These are phyloP conservation scores for Cephus pulcher DNA, from an alignment of 2,888 invertebrate genomes.

Conservation along the genomic window DNA sequence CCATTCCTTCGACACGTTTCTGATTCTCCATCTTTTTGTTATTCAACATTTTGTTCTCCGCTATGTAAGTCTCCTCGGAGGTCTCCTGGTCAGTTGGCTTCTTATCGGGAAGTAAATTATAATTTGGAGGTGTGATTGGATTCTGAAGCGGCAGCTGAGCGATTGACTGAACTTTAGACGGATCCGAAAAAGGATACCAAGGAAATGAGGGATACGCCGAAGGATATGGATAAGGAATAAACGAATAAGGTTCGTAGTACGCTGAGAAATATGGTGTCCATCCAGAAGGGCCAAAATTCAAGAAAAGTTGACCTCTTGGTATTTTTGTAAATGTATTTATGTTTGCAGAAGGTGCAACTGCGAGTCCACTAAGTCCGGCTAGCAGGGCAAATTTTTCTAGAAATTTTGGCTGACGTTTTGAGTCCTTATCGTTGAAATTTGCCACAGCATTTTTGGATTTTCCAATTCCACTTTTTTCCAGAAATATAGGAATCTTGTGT, in stretches of 20 bases:
- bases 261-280: slow-evolving; percentile 46
- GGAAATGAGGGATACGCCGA: slow-evolving; percentile 27
- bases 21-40: slow-evolving; percentile 15
- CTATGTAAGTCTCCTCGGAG: slow-evolving; percentile 27
- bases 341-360: slow-evolving; percentile 20
- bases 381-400: slow-evolving; percentile 51
- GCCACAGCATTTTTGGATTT: background rate
- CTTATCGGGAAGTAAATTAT: background rate
- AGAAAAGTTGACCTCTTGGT: slow-evolving; percentile 18
- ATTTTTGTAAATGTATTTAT: slow-evolving; percentile 14
- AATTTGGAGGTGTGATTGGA: background rate
- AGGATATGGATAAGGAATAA: slow-evolving; percentile 33
- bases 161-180: slow-evolving; percentile 23
- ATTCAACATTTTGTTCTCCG: slow-evolving; percentile 25
- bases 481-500: background rate
- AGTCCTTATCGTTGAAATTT: background rate
- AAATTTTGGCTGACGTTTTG: slow-evolving; percentile 40
- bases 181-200: slow-evolving; percentile 31
- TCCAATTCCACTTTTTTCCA: background rate
- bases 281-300: slow-evolving; percentile 30
- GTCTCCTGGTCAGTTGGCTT: background rate
- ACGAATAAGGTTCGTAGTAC: slow-evolving; percentile 47
- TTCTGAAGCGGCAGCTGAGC: background rate
- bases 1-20: background rate
- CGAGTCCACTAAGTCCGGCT: slow-evolving; percentile 46